These are phyloP conservation scores for Ligdia adustata DNA, from an alignment of 2,888 invertebrate genomes.

Conservation along the genomic window DNA sequence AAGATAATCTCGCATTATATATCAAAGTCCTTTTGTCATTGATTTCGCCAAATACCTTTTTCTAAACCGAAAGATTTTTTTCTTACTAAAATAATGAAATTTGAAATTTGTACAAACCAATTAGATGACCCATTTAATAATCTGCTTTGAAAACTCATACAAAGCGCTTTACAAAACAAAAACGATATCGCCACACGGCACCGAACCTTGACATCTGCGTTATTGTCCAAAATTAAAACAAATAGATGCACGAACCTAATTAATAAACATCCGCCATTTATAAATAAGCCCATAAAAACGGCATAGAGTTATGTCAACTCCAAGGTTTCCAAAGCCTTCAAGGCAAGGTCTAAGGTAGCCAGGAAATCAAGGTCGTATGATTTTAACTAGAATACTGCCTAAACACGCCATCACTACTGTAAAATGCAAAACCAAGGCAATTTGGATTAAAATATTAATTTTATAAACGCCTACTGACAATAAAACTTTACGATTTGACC, in stretches of 20 bases:
- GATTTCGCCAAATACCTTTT: no score
- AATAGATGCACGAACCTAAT: slow-evolving; percentile 53
- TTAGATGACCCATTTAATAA: no score
- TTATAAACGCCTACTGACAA: slow-evolving; percentile 22
- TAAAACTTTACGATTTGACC: slow-evolving; percentile 25
- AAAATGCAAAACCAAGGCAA: slow-evolving; percentile 25
- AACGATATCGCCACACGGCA: slow-evolving; percentile 42
- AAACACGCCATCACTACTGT: slow-evolving; percentile 41
- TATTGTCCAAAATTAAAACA: slow-evolving; percentile 42
- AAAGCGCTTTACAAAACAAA: slow-evolving; percentile 28
- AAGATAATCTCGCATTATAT: no score
- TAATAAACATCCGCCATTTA: slow-evolving; percentile 40
- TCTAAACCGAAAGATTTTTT: no score
- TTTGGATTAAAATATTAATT: slow-evolving; percentile 26
- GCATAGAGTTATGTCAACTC: slow-evolving; percentile 42
- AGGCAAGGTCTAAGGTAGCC: slow-evolving; percentile 9
- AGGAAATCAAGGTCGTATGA: slow-evolving; percentile 39
- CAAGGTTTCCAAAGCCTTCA: slow-evolving; percentile 41
- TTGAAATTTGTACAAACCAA: no score
- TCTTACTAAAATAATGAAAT: no score
- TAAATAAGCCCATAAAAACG: slow-evolving; percentile 30
- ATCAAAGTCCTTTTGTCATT: no score
- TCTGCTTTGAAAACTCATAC: background rate
- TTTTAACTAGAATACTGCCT: slow-evolving; percentile 37
- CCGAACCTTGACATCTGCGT: slow-evolving; percentile 42